Conservation (phyloP, 1,140 invertebrate genomes). For the Trachymyrmex septentrionalis region DNA sequence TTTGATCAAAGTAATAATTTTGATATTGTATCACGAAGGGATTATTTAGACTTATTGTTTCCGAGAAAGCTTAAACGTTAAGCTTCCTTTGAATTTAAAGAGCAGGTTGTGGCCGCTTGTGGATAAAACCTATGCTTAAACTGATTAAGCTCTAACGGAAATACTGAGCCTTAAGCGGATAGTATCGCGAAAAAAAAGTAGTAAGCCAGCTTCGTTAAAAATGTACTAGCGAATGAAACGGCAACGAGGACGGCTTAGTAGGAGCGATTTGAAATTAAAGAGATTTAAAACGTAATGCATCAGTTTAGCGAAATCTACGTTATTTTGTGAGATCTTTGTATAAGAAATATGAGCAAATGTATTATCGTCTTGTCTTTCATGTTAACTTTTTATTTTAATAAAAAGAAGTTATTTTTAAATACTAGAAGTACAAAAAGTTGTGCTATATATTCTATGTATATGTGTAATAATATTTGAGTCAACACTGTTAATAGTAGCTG, state of each 20-base stretch:
- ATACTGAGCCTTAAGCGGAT: constrained; percentile 52
- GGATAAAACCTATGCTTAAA: constrained; percentile 60
- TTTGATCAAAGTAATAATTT: constrained; percentile 37
- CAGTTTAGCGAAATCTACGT: constrained; percentile 13
- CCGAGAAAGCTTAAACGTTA: constrained; percentile 40
- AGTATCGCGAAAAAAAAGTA: constrained; percentile 57
- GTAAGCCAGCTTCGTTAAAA: constrained; percentile 55
- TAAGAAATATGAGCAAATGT: not conserved
- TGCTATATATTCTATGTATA: not conserved
- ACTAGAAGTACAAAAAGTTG: not conserved
- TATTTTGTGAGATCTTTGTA: not conserved
- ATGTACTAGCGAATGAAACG: constrained; percentile 54
- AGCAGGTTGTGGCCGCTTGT: constrained; percentile 41
- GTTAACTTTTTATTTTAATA: not conserved
- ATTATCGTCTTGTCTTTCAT: not conserved
- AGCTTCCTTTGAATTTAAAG: constrained; percentile 55
- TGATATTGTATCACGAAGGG: not conserved
- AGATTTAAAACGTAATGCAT: constrained; percentile 47
- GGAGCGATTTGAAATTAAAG: constrained; percentile 38
- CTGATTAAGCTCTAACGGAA: constrained; percentile 59
- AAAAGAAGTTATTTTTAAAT: not conserved
- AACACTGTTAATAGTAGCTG: not conserved
- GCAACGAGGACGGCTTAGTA: constrained; percentile 43
- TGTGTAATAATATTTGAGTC: not conserved
- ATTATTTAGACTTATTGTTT: constrained; percentile 33